Percentiles rank a stretch among this genome's conserved stretches.
phyloP scores from a whole-genome alignment of 64 coral and sea anemone genomes.

The Pachyseris speciosa region DNA sequence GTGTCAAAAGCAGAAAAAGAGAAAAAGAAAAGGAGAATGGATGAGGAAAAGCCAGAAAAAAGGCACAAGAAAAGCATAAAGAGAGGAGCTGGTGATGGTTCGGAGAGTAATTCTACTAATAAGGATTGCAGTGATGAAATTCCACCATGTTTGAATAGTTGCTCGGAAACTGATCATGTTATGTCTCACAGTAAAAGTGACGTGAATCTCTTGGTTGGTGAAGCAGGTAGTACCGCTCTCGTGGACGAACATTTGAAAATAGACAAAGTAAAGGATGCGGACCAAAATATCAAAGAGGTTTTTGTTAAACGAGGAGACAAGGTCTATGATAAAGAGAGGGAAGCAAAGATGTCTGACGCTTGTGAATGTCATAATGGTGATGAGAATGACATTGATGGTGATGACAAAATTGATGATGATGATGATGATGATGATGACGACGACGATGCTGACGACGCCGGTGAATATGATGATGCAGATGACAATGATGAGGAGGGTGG shows the following conservation, averaged over 20 bases:
- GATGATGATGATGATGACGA: not conserved
- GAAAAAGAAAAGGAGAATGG: not conserved
- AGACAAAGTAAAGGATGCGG: not conserved
- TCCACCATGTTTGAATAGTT: not conserved
- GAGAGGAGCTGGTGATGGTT: not conserved
- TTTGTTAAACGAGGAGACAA: not conserved
- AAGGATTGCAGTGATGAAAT: not conserved
- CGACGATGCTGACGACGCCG: not conserved
- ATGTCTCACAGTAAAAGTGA: not conserved
- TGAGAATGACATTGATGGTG: not conserved
- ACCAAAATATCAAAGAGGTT: not conserved
- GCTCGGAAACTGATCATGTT: not conserved
- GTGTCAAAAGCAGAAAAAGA: not conserved
- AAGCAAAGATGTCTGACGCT: not conserved
- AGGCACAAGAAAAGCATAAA: not conserved
- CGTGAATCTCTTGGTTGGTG: too few species aligned
- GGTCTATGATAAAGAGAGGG: not conserved
- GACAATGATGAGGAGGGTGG: not conserved
- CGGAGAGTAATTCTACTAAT: not conserved
- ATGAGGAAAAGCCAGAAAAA: not conserved
- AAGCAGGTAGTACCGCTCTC: not conserved
- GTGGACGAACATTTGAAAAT: not conserved
- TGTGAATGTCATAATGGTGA: not conserved
- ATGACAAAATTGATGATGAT: not conserved
- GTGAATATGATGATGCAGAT: not conserved